Base-by-base conservation (phyloP, 1,140 invertebrate genomes). In the Battus philenor region DNA sequence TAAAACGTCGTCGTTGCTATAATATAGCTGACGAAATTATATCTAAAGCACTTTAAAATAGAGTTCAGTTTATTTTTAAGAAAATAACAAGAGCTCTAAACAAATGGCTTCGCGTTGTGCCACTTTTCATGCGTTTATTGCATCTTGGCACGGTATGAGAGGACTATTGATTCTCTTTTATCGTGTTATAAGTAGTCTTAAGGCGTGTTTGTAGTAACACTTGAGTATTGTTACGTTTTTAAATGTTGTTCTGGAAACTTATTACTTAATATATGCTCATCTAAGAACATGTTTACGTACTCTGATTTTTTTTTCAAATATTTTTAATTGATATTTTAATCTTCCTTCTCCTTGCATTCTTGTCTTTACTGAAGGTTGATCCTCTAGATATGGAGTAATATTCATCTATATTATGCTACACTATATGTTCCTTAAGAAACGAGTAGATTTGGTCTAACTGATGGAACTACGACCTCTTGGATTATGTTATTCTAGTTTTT, bases 61-160 rank as follows among this genome's bases (percentile, higher is more conserved):
- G 43, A 27, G 39, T 46, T 18, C 17, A 7, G 22, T 49, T 50
- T 31, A 11, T 41, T 39, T 59, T 22, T 33, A 45, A 16, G 22
- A 13, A 44, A 55, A 38, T 16, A 58, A 22, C 16, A 58, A 22
- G 43, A 13, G 45, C 22, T 13, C 29, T 58, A 48, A 59, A 72
- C 59, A 72, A 75, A 75, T 68, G 55, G 59, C 60, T 47, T 4
- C 46, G 41, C 52, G 47, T 50, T 57, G 58, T 59, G 65, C 64
- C 50, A 70, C 59, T 72, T 74, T 69, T 68, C 68, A 63, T 70
- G 54, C 59, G 59, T 68, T 75, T 75, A 75, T 70, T 66, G 64
- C 67, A 57, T 56, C 59, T 67, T 67, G 63, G 66, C 68, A 75
- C 66, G 71, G 59, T 68, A 65, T 56, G 52, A 67, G 65, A 62